A percentile compares a stretch with the other conserved stretches of the same genome.
phyloP scores from a whole-genome alignment of 2,888 invertebrate species.

The Nemotelus pantherinus region DNA sequence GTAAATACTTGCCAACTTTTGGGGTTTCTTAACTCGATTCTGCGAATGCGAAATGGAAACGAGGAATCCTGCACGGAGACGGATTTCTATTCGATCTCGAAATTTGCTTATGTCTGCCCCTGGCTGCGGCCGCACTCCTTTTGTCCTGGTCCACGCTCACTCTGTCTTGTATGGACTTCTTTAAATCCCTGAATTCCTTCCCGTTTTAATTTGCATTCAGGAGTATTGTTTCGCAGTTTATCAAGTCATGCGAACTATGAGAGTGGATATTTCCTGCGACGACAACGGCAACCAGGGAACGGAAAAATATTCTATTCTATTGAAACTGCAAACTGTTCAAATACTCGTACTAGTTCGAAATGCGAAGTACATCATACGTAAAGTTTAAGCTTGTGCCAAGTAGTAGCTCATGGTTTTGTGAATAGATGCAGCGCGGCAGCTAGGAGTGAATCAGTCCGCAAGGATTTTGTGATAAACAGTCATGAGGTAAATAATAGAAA shows the following conservation, averaged over 20 bases:
- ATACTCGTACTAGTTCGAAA: constrained; percentile 23
- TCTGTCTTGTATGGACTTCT: neutral
- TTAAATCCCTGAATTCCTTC: constrained; percentile 42
- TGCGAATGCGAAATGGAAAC: neutral
- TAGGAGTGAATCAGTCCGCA: constrained; percentile 18
- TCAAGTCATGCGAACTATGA: constrained; percentile 41
- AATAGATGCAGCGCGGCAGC: constrained; percentile 7
- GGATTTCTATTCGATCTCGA: too few relatives aligned
- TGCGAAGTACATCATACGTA: neutral
- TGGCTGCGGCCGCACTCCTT: too few relatives aligned
- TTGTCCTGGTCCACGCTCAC: too few relatives aligned
- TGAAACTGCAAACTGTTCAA: constrained; percentile 29
- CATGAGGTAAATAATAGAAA: constrained; percentile 47
- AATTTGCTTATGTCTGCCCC: neutral
- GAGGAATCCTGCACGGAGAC: constrained; percentile 1
- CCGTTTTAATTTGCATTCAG: constrained; percentile 50
- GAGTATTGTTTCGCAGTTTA: constrained; percentile 48
- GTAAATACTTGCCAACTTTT: constrained; percentile 50
- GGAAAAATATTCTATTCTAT: constrained; percentile 30
- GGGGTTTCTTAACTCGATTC: constrained; percentile 40
- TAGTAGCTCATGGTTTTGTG: neutral
- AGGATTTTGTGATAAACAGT: constrained; percentile 46
- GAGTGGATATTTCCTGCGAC: constrained; percentile 23
- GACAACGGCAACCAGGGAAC: neutral
- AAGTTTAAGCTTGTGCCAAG: neutral